These are phyloP conservation scores for Drosophila nigricruria DNA, from an alignment of 2,888 invertebrate species.

Conservation along the genomic window DNA sequence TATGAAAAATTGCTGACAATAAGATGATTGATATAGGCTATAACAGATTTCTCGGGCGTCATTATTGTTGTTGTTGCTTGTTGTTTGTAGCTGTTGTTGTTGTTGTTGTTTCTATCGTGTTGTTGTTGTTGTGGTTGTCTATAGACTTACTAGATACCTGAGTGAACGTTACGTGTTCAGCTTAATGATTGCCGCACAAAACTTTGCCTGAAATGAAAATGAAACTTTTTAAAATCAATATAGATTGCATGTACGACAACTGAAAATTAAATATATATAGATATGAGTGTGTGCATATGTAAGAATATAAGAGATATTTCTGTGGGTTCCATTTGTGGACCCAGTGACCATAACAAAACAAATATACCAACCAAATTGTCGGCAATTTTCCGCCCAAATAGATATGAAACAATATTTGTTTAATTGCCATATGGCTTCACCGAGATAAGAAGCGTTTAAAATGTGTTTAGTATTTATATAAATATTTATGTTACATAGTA, in stretches of 20 bases:
- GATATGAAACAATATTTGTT: conserved; percentile 5
- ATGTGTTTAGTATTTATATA: conserved; percentile 5
- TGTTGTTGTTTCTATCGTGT: conserved; percentile 26
- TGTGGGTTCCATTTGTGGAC: conserved; percentile 15
- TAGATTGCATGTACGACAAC: conserved; percentile 39
- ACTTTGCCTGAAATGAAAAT: conserved; percentile 60
- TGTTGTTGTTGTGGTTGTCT: conserved; percentile 24
- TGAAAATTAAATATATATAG: conserved; percentile 12
- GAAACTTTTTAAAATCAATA: conserved; percentile 62
- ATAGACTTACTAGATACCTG: conserved; percentile 53
- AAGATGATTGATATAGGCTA: conserved; percentile 84
- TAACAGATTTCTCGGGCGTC: conserved; percentile 84
- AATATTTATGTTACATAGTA: background rate
- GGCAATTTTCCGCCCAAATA: conserved; percentile 46
- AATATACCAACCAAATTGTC: background rate
- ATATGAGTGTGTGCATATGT: conserved; percentile 10
- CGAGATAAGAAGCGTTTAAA: conserved; percentile 43
- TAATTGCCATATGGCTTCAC: conserved; percentile 27
- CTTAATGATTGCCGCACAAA: conserved; percentile 71
- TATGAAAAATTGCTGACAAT: conserved; percentile 85
- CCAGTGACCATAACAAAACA: conserved; percentile 43
- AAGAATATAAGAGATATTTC: conserved; percentile 8
- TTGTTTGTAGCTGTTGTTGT: conserved; percentile 17
- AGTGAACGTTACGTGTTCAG: conserved; percentile 73
- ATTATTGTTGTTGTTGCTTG: conserved; percentile 60